Base-by-base conservation (phyloP, 2,797 vertebrate species). In the Macroramphosus scolopax region DNA sequence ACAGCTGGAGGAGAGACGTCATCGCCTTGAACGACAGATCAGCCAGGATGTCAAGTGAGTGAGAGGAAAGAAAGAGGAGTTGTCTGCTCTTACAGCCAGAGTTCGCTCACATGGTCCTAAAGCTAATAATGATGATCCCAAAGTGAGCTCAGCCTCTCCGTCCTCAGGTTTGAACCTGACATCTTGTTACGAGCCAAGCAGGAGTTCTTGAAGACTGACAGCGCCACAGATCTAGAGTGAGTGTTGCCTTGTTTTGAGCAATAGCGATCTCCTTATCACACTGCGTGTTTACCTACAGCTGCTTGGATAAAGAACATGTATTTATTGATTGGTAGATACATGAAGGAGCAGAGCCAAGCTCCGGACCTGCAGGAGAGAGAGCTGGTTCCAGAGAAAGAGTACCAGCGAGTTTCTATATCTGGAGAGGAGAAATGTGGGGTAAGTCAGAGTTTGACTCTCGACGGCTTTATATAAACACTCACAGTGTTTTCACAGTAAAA, bases 181-280 rank as follows among this genome's bases (percentile, higher is more conserved):
- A 96, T 98, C 86, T 91, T 98, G 75, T 88, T 97, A 74, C 88
- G 95, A 82, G 95, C 95, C 84, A 97, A 97, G 87, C 95, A 96
- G 82, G 95, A 97, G 81, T 96, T 98, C 88, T 87, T 97, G 93
- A 98, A 98, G 90, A 93, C 92, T 24, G 95, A 98, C 92, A 97
- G 94, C 68, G 87, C 89, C 33, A 77, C 89, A 2, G 94, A 98
- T 81, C 88, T 97, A 37, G 92, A 95, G 95, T 98, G 87, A 95
- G 93, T 91, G 54, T 51, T 28, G 25, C 4, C 11, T 6, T 14
- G 24, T 47, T 37, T 5, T 13, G 7, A 25, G 24, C 20, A 44
- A 38, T 10, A 16, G 12, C 24, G 0, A 32, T 30, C 2, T 32
- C 3, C 9, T 22, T 20, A 31, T 2, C 2, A 0, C 12, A 2